Conservation (phyloP, 2,797 vertebrate species). For the Pseudocheirus occidentalis region DNA sequence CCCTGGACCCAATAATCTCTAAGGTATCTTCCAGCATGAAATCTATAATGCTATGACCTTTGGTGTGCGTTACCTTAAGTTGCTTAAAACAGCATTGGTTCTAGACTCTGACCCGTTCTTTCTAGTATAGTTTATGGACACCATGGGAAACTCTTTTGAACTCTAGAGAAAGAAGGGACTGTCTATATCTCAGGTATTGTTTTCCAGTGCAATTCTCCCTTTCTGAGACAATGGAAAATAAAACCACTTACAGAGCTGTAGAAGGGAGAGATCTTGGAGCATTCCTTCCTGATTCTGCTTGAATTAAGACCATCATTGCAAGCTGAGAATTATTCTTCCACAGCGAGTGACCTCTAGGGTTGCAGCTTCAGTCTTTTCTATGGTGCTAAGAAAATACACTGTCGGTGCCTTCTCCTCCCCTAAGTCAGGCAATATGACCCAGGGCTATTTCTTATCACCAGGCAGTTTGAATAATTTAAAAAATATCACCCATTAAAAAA, state of each 20-base stretch:
- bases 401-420: neutral
- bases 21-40: neutral
- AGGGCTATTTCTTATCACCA: neutral
- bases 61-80: neutral
- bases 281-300: conserved; percentile 26
- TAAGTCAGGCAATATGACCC: neutral
- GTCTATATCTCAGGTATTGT: neutral
- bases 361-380: neutral
- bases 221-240: neutral
- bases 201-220: neutral
- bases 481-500: neutral
- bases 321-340: conserved; percentile 15
- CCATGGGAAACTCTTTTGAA: neutral
- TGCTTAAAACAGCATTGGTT: neutral
- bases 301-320: conserved; percentile 40
- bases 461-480: neutral
- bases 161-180: neutral
- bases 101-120: neutral
- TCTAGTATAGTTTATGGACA: neutral
- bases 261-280: neutral
- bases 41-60: neutral
- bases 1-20: neutral
- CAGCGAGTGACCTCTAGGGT: neutral
- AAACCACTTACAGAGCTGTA: neutral
- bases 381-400: conserved; percentile 36